A percentile compares a stretch with the other conserved stretches of the same genome.
Conservation (phyloP, 2,113 vertebrate species). For the Ranitomeya variabilis region DNA sequence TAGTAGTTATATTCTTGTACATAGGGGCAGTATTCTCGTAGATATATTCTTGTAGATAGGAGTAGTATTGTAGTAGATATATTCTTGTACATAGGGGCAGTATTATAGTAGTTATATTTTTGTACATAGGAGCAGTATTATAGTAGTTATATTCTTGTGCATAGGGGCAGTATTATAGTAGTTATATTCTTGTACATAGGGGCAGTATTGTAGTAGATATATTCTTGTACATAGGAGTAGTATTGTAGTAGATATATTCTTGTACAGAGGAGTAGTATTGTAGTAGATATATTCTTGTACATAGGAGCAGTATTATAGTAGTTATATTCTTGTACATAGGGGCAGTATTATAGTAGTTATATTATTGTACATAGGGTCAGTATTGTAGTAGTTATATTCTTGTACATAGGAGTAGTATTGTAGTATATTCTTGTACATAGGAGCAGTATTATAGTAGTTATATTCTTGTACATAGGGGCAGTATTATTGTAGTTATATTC, state of each 20-base stretch:
- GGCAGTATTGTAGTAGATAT: not conserved
- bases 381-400: not conserved
- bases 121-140: not conserved
- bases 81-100: not conserved
- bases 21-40: not conserved
- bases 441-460: not conserved
- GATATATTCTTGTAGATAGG: not conserved
- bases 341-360: not conserved
- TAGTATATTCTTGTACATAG: not conserved
- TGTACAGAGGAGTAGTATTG: not conserved
- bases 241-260: not conserved
- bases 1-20: not conserved
- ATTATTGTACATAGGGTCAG: not conserved
- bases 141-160: not conserved
- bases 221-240: not conserved
- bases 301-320: not conserved
- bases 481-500: not conserved
- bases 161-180: not conserved
- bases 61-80: not conserved
- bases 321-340: not conserved
- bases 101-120: not conserved
- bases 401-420: not conserved
- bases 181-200: not conserved
- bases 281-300: not conserved
- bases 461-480: not conserved